Base-by-base conservation (phyloP, 2,888 invertebrate species). In the Girardia tigrina region DNA sequence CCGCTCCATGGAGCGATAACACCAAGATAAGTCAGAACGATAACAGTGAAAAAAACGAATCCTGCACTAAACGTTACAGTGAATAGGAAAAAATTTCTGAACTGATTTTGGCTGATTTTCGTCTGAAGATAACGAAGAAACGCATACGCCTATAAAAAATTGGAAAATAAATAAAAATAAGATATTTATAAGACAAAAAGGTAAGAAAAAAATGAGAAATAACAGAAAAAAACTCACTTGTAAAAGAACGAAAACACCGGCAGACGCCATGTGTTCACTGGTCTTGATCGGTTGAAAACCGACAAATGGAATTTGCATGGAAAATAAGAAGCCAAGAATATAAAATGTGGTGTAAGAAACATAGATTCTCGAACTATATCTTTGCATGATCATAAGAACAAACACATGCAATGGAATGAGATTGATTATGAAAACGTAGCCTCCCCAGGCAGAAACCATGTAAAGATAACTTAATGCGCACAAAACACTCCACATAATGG, bases 401-500 rank as follows among this genome's bases (percentile, higher is more conserved):
- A 98, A 94, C 1, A 95, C 95, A 83, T 99, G 98, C 14, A 99
- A 88, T 0, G 98, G 98, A 79, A 99, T 97, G 82, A 99, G 86
- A 86, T 99, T 99, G 83, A 97, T 98, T 81, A 99, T 98, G 84
- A 97, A 99, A 56, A 98, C 97, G 83, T 98, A 98, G 78, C 98
- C 98, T 80, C 98, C 98, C 98, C 98, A 98, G 79, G 97, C 97
- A 78, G 95, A 77, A 20, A 91, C 98, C 98, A 99, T 99, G 86
- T 99, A 98, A 86, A 99, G 97, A 85, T 99, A 98, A 0, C 95
- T 93, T 1, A 99, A 83, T 6, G 98, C 91, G 75, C 95, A 90
- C 82, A 92, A 89, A 36, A 91, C 88, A 1, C 95, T 89, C 97
- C 97, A 99, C 84, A 91, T 95, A 36, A 99, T 89, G 1, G 95